Conservation (phyloP, 2,888 invertebrate genomes). For the Geophilus truncorum region DNA sequence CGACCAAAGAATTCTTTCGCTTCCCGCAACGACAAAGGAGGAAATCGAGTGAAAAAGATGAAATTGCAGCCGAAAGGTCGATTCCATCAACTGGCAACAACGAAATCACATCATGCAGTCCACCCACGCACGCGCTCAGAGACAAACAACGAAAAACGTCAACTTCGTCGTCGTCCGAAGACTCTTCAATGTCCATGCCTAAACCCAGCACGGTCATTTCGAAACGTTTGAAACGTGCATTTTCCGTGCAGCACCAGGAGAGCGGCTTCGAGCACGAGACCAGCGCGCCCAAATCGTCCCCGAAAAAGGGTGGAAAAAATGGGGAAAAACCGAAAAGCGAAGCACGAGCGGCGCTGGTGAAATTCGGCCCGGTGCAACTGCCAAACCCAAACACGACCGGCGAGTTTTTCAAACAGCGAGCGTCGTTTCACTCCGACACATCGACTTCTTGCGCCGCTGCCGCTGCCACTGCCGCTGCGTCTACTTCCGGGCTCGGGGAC, state of each 20-base stretch:
- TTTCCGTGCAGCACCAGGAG: neutral
- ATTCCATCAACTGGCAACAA: neutral
- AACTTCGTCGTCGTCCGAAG: neutral
- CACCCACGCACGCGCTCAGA: neutral
- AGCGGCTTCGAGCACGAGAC: neutral
- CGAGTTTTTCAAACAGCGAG: neutral
- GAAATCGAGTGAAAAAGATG: neutral
- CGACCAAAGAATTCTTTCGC: neutral
- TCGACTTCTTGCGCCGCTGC: neutral
- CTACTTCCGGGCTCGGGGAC: neutral
- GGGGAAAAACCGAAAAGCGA: neutral
- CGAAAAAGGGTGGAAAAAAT: neutral
- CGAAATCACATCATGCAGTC: neutral
- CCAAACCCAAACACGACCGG: neutral
- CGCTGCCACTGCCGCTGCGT: neutral
- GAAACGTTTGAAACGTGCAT: neutral
- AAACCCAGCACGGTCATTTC: neutral
- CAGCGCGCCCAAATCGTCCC: neutral
- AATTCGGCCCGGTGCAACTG: neutral
- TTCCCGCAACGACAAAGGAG: neutral
- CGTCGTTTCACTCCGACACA: slow-evolving; percentile 22
- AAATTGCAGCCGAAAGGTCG: neutral
- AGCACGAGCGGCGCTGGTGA: neutral
- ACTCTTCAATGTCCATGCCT: neutral
- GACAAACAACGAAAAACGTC: neutral